Percentiles rank a stretch among this genome's conserved stretches.
Evolutionary conservation across 2,113 vertebrate genomes (phyloP).

Genomic region (Phainopepla nitens): DNA sequence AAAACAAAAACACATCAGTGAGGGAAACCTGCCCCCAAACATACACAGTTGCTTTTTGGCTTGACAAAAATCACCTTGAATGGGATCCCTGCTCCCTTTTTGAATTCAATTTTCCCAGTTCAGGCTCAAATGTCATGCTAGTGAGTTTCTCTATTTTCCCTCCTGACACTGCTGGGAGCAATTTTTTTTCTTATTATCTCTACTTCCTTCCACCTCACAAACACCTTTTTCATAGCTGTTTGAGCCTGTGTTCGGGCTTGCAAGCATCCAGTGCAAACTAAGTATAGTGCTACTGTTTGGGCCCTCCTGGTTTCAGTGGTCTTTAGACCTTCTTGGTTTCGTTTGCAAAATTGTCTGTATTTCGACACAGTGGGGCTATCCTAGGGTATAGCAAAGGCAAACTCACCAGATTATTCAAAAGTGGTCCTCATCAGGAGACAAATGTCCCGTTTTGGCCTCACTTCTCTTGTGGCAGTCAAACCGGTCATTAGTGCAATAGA

Average conservation of each 20-base stretch:
- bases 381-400: background rate
- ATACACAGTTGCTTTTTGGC: background rate
- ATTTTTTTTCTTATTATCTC: background rate
- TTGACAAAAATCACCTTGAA: background rate
- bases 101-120: background rate
- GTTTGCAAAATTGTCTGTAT: background rate
- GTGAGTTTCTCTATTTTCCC: background rate
- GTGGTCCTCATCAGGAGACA: background rate
- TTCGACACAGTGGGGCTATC: background rate
- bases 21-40: accelerated
- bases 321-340: background rate
- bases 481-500: background rate
- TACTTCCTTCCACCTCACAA: background rate
- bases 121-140: background rate
- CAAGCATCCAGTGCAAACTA: background rate
- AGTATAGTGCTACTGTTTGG: background rate
- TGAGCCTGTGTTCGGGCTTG: background rate
- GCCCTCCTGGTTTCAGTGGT: background rate
- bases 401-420: background rate
- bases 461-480: background rate
- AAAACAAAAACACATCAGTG: background rate
- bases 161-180: background rate
- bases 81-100: accelerated
- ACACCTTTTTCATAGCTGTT: background rate
- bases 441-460: background rate